phyloP scores from a whole-genome alignment of 2,113 vertebrate genomes.

The Nanorana parkeri region DNA sequence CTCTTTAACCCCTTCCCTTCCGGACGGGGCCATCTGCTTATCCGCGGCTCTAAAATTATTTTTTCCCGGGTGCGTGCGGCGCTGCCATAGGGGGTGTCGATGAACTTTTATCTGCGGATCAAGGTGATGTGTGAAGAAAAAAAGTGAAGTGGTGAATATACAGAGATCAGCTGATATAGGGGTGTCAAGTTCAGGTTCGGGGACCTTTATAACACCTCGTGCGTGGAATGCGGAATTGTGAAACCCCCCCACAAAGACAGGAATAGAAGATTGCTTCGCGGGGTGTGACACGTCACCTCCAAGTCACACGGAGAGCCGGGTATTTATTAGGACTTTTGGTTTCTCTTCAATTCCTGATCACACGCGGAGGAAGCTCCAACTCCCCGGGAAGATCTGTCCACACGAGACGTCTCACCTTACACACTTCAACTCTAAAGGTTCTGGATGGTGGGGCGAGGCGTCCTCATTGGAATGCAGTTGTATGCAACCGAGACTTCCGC shows the following conservation, averaged over 20 bases:
- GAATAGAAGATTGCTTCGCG: not conserved
- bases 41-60: not conserved
- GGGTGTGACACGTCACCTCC: not conserved
- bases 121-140: not conserved
- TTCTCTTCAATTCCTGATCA: not conserved
- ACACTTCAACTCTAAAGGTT: too few relatives aligned
- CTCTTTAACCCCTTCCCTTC: slow-evolving; percentile 31
- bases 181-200: slow-evolving; percentile 36
- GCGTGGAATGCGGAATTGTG: not conserved
- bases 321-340: slow-evolving; percentile 29
- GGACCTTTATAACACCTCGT: slow-evolving; percentile 11
- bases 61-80: not conserved
- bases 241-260: not conserved
- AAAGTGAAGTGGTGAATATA: slow-evolving; percentile 12
- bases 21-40: not conserved
- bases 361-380: not conserved
- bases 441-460: too few relatives aligned
- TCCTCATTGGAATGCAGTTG: too few relatives aligned
- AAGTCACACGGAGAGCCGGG: slow-evolving; percentile 1
- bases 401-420: too few relatives aligned
- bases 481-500: too few relatives aligned
- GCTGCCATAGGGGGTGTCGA: not conserved
- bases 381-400: not conserved
- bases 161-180: not conserved
- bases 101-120: slow-evolving; percentile 7